Percentiles rank a stretch among this genome's conserved stretches.
These are phyloP conservation scores for Hirundo rustica DNA, from an alignment of 2,797 vertebrate species.

Conservation along the genomic window DNA sequence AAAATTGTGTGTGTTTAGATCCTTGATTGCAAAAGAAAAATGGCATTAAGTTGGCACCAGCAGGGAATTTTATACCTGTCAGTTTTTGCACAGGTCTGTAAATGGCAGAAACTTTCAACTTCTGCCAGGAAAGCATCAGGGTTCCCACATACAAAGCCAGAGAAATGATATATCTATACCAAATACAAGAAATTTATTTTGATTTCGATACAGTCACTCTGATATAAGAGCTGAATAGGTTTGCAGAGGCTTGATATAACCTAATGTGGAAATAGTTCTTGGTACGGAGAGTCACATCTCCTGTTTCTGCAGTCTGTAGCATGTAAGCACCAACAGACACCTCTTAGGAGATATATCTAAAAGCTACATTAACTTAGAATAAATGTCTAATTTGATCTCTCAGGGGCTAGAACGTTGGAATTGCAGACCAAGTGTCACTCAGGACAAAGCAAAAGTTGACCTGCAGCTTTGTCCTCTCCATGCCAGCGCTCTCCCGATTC, in stretches of 20 bases:
- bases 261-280: neutral
- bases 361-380: neutral
- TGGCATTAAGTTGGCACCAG: conserved; percentile 44
- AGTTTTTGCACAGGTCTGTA: conserved; percentile 28
- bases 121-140: conserved; percentile 49
- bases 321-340: neutral
- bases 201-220: conserved; percentile 8
- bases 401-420: neutral
- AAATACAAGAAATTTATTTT: neutral
- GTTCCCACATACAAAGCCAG: neutral
- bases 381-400: neutral
- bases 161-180: neutral
- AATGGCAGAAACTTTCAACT: conserved; percentile 46
- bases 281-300: neutral
- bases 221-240: neutral
- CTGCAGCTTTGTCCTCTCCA: neutral
- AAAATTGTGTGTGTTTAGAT: conserved; percentile 20
- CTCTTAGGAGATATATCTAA: neutral
- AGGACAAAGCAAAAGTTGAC: neutral
- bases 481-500: neutral
- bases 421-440: neutral
- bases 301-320: neutral
- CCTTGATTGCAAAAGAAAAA: conserved; percentile 54
- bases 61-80: conserved; percentile 36
- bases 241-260: neutral